Base-by-base conservation (phyloP, 2,797 vertebrate species). In the Darevskia mixta region DNA sequence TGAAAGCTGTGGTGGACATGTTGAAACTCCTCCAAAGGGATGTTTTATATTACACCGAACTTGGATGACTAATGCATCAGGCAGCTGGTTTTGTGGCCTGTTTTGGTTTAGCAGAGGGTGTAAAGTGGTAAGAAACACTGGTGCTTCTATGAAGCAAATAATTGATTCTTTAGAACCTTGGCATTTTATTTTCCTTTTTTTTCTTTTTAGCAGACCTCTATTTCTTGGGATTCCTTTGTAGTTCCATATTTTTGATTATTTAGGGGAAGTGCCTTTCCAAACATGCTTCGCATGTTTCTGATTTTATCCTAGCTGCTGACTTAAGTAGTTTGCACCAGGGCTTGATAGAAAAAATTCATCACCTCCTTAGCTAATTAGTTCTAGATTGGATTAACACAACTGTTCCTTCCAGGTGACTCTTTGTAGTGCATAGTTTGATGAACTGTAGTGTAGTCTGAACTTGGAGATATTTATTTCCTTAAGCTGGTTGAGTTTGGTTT, bases 81-180 rank as follows among this genome's bases (percentile, higher is more conserved):
- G 86, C 86, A 87, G 86, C 86, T 82, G 86, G 86, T 45, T 64
- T 82, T 87, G 71, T 87, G 86, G 86, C 79, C 86, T 87, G 86
- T 82, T 87, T 87, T 45, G 79, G 79, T 87, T 87, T 87, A 87
- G 71, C 6, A 82, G 79, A 87, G 71, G 79, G 86, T 87, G 86
- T 87, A 82, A 87, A 87, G 86, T 87, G 79, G 86, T 82, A 87
- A 75, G 79, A 82, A 87, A 73, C 38, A 45, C 58, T 87, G 71
- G 79, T 87, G 86, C 58, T 76, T 87, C 79, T 82, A 87, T 82
- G 86, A 87, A 82, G 86, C 86, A 87, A 82, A 81, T 87, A 82
- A 87, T 87, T 82, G 79, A 82, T 87, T 82, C 79, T 87, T 82
- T 82, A 82, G 86, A 87, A 76, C 86, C 69, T 82, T 2, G 2